Evolutionary conservation across 1,140 invertebrate genomes (phyloP), one percentile per base, ranked within the genome.

Genomic region (Battus philenor): DNA sequence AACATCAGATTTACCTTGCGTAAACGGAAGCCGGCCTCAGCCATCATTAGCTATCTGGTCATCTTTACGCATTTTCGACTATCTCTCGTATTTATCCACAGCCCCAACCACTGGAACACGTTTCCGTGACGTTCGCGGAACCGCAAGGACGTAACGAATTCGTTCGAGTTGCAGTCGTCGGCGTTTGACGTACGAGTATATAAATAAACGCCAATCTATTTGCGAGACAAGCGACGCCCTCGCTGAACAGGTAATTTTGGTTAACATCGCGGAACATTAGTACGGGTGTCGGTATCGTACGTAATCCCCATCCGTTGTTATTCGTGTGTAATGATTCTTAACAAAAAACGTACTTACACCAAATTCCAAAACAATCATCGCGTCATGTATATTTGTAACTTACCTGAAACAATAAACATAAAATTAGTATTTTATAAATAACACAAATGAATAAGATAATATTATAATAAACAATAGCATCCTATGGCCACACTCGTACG

Each of bases 331-430:
- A 11, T 11, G 12, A 30, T 9, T 10, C 24, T 22, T 22, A 22
- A 22, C 20, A 7, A 8, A 10, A 29, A 4, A 9, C 26, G 10
- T 2, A 30, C 10, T 9, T 11, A 6, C n/a, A 11, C 1, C 6
- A 11, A 11, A n/a, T n/a, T n/a, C n/a, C n/a, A n/a, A n/a, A n/a
- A n/a, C n/a, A n/a, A n/a, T n/a, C n/a, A n/a, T n/a, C n/a, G n/a
- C n/a, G n/a, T n/a, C n/a, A n/a, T n/a, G n/a, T n/a, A n/a, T n/a
- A n/a, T 30, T 1, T 1, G 10, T 11, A 15, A 13, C 26, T 41
- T 41, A 41, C 38, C 38, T 41, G 38, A 41, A 41, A 41, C 36
- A 29, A 41, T n/a, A n/a, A n/a, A n/a, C n/a, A 41, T 26, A 29
- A 41, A 9, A 27, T 8, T 26, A 41, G 4, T 20, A 15, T 15